Evolutionary conservation across 2,113 vertebrate species (phyloP).

Genomic region (Elgaria multicarinata): DNA sequence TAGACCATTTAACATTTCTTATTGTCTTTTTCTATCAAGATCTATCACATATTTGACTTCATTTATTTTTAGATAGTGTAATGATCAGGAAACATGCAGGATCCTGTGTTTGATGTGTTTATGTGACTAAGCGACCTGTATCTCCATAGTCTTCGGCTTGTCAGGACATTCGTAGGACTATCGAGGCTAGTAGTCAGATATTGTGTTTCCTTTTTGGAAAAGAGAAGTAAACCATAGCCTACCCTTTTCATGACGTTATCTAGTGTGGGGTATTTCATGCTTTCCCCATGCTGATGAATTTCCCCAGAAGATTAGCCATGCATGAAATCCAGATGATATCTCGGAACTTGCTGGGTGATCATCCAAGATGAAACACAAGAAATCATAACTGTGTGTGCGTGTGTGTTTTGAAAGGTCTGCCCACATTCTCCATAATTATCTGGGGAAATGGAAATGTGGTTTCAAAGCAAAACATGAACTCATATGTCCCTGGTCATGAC

Average conservation of each 20-base stretch:
- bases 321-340: neutral
- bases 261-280: neutral
- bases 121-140: neutral
- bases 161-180: neutral
- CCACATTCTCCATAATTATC: neutral
- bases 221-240: neutral
- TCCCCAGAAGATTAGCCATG: neutral
- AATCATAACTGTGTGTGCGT: neutral
- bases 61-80: neutral
- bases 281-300: neutral
- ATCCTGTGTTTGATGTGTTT: neutral
- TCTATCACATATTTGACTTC: neutral
- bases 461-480: neutral
- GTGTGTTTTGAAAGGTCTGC: neutral
- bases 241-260: neutral
- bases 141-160: neutral
- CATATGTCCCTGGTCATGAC: neutral
- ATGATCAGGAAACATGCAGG: neutral
- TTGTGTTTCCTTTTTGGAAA: neutral
- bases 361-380: neutral
- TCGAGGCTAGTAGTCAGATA: neutral
- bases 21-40: neutral
- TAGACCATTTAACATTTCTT: neutral
- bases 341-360: neutral
- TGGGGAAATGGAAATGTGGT: neutral